phyloP scores from a whole-genome alignment of 30 jellyfish, hydroid and myxozoan species.

The Chrysaora quinquecirrha region DNA sequence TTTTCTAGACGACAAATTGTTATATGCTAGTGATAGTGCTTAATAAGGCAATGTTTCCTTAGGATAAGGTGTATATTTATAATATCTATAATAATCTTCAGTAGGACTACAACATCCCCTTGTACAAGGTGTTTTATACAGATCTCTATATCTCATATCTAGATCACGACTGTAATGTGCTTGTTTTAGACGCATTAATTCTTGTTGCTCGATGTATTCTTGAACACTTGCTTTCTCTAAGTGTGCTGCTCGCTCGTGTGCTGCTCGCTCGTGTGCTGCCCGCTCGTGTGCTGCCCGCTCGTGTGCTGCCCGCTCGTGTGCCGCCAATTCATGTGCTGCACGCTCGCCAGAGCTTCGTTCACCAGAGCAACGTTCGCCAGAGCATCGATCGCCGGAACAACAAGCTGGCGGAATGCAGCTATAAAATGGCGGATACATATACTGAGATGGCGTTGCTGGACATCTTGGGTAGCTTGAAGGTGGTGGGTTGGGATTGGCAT shows the following conservation, averaged over 20 bases:
- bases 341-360: no score
- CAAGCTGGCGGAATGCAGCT: slow-evolving; percentile 29
- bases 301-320: no score
- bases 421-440: slow-evolving; percentile 29
- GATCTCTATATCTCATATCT: slow-evolving; percentile 24
- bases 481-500: slow-evolving; percentile 18
- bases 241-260: slow-evolving; percentile 18
- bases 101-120: slow-evolving; percentile 68
- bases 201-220: slow-evolving; percentile 56
- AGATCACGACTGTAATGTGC: slow-evolving; percentile 27
- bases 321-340: no score
- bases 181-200: slow-evolving; percentile 6
- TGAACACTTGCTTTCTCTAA: slow-evolving; percentile 23
- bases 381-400: slow-evolving; percentile 14
- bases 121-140: slow-evolving; percentile 42
- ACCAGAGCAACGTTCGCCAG: not conserved
- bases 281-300: no score
- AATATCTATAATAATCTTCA: slow-evolving; percentile 38
- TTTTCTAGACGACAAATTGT: no score
- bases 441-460: slow-evolving; percentile 12
- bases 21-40: no score
- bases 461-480: slow-evolving; percentile 24
- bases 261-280: no score
- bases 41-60: slow-evolving; percentile 29
- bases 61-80: slow-evolving; percentile 28